A percentile compares a stretch with the other conserved stretches of the same genome.
Conservation (phyloP, 2,797 vertebrate species). For the Iguana delicatissima region DNA sequence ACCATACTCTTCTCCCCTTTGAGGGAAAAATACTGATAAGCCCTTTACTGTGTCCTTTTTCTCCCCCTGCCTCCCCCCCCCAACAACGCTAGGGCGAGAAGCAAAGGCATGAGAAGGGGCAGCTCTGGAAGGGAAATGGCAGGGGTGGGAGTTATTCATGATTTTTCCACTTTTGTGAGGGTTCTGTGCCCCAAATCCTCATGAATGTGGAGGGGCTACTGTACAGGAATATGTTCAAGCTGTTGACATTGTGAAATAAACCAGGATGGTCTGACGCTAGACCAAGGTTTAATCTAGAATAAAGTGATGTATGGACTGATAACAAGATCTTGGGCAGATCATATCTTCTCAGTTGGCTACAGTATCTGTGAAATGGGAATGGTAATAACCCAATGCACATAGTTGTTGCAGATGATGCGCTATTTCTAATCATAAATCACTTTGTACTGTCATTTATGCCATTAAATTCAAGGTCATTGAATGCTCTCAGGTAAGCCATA, state of each 20-base stretch:
- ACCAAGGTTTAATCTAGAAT: not conserved
- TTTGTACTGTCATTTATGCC: not conserved
- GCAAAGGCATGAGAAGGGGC: no score
- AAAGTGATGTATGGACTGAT: not conserved
- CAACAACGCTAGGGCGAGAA: no score
- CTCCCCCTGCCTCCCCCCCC: no score
- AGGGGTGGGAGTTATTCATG: no score
- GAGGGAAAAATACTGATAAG: no score
- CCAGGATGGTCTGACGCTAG: not conserved
- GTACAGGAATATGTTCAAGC: no score
- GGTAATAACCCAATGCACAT: not conserved
- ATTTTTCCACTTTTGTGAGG: no score
- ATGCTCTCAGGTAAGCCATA: not conserved
- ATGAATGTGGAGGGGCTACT: no score
- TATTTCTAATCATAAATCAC: not conserved
- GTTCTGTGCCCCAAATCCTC: no score
- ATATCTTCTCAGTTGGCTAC: not conserved
- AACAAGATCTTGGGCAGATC: not conserved
- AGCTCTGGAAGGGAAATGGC: no score
- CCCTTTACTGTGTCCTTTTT: no score
- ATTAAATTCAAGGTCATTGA: not conserved
- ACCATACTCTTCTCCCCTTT: no score
- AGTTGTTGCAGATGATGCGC: not conserved
- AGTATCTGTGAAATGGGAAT: not conserved
- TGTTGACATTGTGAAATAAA: not conserved